Base-by-base conservation (phyloP, 2,888 invertebrate species). In the Brachyptera risi region DNA sequence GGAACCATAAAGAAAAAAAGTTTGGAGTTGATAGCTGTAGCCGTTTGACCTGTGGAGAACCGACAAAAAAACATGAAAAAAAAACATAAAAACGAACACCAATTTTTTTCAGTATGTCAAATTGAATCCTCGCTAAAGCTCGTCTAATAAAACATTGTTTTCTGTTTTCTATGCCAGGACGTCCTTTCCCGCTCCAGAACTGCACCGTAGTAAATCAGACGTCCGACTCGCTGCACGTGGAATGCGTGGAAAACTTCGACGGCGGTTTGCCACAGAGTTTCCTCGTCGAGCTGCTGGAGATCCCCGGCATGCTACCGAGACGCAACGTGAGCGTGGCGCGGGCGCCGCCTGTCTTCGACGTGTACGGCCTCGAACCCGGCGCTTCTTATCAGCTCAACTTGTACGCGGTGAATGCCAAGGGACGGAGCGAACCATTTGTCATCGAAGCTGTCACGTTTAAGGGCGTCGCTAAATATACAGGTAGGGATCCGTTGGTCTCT, bases 121-220 rank as follows among this genome's bases (percentile, higher is more conserved):
- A n/a, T n/a, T n/a, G n/a, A n/a, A n/a, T n/a, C n/a, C n/a, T n/a
- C n/a, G n/a, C n/a, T n/a, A n/a, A n/a, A n/a, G n/a, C n/a, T n/a
- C n/a, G n/a, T n/a, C n/a, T n/a, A n/a, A n/a, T n/a, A n/a, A n/a
- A n/a, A n/a, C n/a, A n/a, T n/a, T n/a, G n/a, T n/a, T n/a, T n/a
- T n/a, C n/a, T n/a, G n/a, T n/a, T 11, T 31, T 31, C 21, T 51
- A 23, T 54, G 26, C 3, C 79, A 92, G 94, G 93, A 72, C 89
- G 91, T 49, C 94, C 94, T 5, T 92, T 92, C 73, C 87, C 91
- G 58, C 80, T 93, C 60, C 86, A 88, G 72, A 94, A 94, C 77
- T 94, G 94, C 75, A 85, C 89, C n/a, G 85, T 93, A 31, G 86
- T 87, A 60, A 94, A 94, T 76, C 90, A 92, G 75, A 93, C 92